Percentiles rank a stretch among this genome's conserved stretches.
Evolutionary conservation across 2,113 vertebrate genomes (phyloP).

Genomic region (Anhinga rufa): DNA sequence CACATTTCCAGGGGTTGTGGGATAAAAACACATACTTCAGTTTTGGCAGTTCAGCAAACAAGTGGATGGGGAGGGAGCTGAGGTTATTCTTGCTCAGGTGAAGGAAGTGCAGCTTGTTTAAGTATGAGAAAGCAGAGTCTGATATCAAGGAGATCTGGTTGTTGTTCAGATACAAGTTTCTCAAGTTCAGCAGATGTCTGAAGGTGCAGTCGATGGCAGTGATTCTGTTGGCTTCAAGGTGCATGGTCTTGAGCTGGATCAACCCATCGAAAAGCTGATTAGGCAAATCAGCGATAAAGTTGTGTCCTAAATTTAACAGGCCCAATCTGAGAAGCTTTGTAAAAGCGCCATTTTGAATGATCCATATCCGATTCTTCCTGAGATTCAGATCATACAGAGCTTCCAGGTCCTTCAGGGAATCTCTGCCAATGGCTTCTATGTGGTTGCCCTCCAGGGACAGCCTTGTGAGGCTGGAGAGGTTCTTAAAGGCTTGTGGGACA

Average conservation of each 20-base stretch:
- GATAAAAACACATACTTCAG: constrained; percentile 36
- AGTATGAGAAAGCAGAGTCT: constrained; percentile 6
- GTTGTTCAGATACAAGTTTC: constrained; percentile 66
- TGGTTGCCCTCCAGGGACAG: constrained; percentile 62
- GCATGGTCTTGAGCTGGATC: constrained; percentile 58
- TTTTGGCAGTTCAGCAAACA: not conserved
- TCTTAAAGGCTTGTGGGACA: constrained; percentile 57
- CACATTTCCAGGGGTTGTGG: constrained; percentile 57
- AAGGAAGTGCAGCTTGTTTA: constrained; percentile 52
- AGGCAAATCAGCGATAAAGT: constrained; percentile 64
- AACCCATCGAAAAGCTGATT: constrained; percentile 65
- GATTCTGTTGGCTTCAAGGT: constrained; percentile 65
- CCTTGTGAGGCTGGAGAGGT: constrained; percentile 32
- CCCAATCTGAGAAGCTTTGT: constrained; percentile 48
- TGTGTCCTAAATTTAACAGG: constrained; percentile 67
- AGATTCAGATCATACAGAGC: constrained; percentile 48
- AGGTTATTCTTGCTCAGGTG: constrained; percentile 66
- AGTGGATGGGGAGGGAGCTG: constrained; percentile 9
- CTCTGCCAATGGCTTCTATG: constrained; percentile 64
- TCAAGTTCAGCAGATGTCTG: constrained; percentile 28
- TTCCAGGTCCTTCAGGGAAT: constrained; percentile 57
- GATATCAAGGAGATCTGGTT: constrained; percentile 37
- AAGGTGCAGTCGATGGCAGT: constrained; percentile 42
- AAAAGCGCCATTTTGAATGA: constrained; percentile 57
- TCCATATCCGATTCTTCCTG: constrained; percentile 65